Base-by-base conservation (phyloP, 2,113 vertebrate species). In the Myiopsitta monachus region DNA sequence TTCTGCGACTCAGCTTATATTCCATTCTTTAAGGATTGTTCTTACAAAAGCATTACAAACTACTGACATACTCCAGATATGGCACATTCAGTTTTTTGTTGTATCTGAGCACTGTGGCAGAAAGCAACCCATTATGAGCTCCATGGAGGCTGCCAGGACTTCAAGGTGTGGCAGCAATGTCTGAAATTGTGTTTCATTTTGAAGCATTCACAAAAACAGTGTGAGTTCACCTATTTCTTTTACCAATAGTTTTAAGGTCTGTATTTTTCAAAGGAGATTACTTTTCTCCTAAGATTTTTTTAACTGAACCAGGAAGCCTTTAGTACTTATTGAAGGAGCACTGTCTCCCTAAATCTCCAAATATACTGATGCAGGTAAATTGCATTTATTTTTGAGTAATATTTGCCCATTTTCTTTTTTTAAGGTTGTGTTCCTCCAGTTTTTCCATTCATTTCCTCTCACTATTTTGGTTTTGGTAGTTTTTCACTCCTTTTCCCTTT, bases 181-280 rank as follows among this genome's bases (percentile, higher is more conserved):
- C 77, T 89, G 92, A 68, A 74, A 73, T 59, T 87, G 67, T 77
- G 89, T 75, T 96, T 94, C 64, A 39, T 94, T 91, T 76, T 74
- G 64, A 77, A 81, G 79, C 59, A 81, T 87, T 94, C 81, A 74
- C 61, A 43, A 91, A 93, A 74, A 0, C 64, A 66, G 47, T 30
- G 54, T 62, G 73, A 93, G 68, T 46, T 94, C 59, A 33, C 59
- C 10, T 16, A 61, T 74, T 94, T 82, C 55, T 83, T 87, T 90
- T 68, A 41, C 39, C 19, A 11, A 11, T 21, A 77, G 33, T 57
- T 87, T 90, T 81, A 76, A 54, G 31, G 28, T 85, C 19, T 43
- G 28, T 41, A 9, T 90, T 94, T 95, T 77, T 90, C 52, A 88
- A n/a, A 70, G 41, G 52, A 83, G 18, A 57, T 59, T 86, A 33